These are phyloP conservation scores for Heterodera carotae DNA, from an alignment of 1,140 invertebrate species.

Conservation along the genomic window DNA sequence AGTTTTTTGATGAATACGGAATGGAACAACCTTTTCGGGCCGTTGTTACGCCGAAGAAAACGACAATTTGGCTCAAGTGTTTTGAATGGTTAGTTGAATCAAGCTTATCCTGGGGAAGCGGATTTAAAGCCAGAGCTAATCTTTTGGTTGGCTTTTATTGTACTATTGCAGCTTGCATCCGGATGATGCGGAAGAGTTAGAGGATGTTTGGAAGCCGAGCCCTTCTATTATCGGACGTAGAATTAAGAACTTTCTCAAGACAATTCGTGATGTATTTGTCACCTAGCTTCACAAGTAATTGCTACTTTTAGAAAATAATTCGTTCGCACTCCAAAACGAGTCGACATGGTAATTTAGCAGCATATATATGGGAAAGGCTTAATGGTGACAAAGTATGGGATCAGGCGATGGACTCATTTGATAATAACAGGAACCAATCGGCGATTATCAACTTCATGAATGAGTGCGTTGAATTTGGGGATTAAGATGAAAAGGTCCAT, in stretches of 20 bases:
- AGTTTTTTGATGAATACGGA: constrained; percentile 5
- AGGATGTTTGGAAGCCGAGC: constrained; percentile 29
- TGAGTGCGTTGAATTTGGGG: constrained; percentile 1
- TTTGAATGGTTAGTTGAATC: constrained; percentile 21
- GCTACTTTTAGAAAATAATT: constrained; percentile 11
- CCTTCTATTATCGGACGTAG: constrained; percentile 24
- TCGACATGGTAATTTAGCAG: constrained; percentile 6
- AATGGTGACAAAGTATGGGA: no score
- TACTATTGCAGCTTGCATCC: constrained; percentile 18
- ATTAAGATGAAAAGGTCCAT: no score
- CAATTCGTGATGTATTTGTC: constrained; percentile 18
- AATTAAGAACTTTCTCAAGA: constrained; percentile 16
- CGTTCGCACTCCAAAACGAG: background rate
- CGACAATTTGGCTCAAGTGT: constrained; percentile 9
- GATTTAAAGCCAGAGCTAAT: no score
- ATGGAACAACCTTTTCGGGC: background rate
- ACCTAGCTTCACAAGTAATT: background rate
- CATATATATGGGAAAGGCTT: constrained; percentile 13
- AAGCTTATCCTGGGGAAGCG: no score
- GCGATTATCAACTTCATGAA: constrained; percentile 18
- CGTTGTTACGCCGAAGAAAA: constrained; percentile 12
- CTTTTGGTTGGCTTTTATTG: background rate
- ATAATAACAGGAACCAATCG: background rate
- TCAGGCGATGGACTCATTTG: background rate
- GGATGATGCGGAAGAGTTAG: constrained; percentile 27